Percentiles rank a stretch among this genome's conserved stretches.
These are phyloP conservation scores for Tursiops truncatus DNA, from an alignment of 2,113 vertebrate genomes.

Conservation along the genomic window DNA sequence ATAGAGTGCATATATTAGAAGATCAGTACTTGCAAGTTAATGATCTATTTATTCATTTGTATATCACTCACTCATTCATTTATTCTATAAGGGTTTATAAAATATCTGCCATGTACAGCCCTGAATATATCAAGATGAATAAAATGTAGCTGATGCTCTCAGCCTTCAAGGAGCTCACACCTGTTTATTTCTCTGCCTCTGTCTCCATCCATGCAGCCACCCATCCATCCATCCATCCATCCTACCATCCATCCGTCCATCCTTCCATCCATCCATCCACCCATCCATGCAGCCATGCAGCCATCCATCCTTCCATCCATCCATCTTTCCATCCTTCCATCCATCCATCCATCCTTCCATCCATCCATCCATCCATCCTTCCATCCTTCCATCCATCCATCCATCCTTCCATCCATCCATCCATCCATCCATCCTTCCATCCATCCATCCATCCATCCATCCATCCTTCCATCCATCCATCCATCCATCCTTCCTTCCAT, in stretches of 20 bases:
- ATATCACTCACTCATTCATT: background rate
- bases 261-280: background rate
- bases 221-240: no score
- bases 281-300: background rate
- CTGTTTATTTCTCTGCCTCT: background rate
- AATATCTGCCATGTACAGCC: background rate
- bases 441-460: background rate
- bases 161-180: background rate
- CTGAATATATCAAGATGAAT: background rate
- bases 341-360: background rate
- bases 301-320: background rate
- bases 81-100: background rate
- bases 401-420: background rate
- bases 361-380: background rate
- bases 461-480: no score
- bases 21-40: background rate
- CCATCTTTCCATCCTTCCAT: background rate
- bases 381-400: background rate
- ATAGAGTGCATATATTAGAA: background rate
- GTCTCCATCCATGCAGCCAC: background rate
- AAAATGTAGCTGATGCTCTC: background rate
- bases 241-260: no score
- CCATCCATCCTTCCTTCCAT: no score
- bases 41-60: background rate
- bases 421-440: background rate